These are phyloP conservation scores for Pomatorhinus ruficollis DNA, from an alignment of 2,113 vertebrate genomes.

Conservation along the genomic window DNA sequence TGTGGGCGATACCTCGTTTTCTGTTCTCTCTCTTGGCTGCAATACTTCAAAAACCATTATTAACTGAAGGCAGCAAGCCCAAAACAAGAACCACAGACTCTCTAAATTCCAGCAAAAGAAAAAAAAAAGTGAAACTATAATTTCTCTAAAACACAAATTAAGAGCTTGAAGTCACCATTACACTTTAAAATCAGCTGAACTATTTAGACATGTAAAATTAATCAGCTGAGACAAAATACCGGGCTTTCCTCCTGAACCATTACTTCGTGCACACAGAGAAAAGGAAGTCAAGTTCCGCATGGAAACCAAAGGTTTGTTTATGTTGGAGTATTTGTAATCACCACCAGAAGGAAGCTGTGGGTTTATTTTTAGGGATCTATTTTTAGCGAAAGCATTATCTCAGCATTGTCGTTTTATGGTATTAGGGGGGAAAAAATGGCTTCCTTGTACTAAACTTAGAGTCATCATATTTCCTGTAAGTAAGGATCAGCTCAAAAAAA, in stretches of 20 bases:
- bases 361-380: slow-evolving; percentile 50
- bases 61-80: not conserved
- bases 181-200: not conserved
- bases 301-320: slow-evolving; percentile 36
- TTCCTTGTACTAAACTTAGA: slow-evolving; percentile 42
- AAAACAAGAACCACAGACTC: not conserved
- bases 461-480: not conserved
- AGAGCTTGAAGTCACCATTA: not conserved
- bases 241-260: not conserved
- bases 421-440: not conserved
- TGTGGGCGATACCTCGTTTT: not conserved
- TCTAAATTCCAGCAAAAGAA: not conserved
- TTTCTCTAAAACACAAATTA: not conserved
- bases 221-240: not conserved
- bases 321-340: not conserved
- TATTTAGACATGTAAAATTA: not conserved
- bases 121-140: not conserved
- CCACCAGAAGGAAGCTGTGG: slow-evolving; percentile 25
- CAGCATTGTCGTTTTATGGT: slow-evolving; percentile 16
- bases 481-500: not conserved
- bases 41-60: not conserved
- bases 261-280: not conserved
- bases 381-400: slow-evolving; percentile 40
- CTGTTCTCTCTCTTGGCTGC: not conserved
- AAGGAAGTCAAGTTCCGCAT: not conserved